Conservation (phyloP, 2,797 vertebrate genomes). For the Notolabrus celidotus region DNA sequence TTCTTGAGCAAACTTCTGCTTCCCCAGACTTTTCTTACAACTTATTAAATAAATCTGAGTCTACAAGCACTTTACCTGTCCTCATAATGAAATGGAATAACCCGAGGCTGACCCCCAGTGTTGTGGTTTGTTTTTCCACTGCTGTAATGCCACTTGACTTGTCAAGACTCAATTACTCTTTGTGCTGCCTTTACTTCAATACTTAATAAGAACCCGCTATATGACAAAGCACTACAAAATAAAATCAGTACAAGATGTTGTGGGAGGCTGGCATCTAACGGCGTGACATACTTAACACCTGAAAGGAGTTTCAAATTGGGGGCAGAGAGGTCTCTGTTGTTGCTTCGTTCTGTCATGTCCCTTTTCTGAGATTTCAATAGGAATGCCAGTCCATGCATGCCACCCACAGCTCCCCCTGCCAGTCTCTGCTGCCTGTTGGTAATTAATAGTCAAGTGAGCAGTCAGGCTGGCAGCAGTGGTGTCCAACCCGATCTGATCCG, state of each 20-base stretch:
- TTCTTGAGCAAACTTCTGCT: slow-evolving; percentile 67
- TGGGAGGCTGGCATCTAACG: slow-evolving; percentile 4
- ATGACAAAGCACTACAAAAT: slow-evolving; percentile 35
- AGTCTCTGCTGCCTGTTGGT: slow-evolving; percentile 41
- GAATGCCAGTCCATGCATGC: slow-evolving; percentile 49
- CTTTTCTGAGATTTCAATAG: slow-evolving; percentile 33
- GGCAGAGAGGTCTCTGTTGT: slow-evolving; percentile 41
- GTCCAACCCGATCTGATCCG: slow-evolving; percentile 71
- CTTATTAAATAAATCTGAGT: slow-evolving; percentile 68
- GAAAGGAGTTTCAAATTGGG: slow-evolving; percentile 36
- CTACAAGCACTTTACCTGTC: slow-evolving; percentile 51
- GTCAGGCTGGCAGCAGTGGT: slow-evolving; percentile 61
- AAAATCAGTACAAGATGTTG: slow-evolving; percentile 10
- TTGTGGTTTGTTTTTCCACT: slow-evolving; percentile 36
- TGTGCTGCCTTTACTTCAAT: slow-evolving; percentile 17
- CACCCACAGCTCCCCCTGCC: slow-evolving; percentile 52
- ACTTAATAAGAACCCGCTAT: slow-evolving; percentile 18
- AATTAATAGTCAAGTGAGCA: slow-evolving; percentile 79
- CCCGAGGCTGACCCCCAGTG: slow-evolving; percentile 48
- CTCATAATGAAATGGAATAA: slow-evolving; percentile 65
- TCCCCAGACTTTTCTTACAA: slow-evolving; percentile 45
- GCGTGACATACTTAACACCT: neutral
- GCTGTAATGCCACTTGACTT: slow-evolving; percentile 50
- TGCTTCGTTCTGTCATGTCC: slow-evolving; percentile 24
- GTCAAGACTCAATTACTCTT: slow-evolving; percentile 38